These are phyloP conservation scores for Hemaris fuciformis DNA, from an alignment of 2,888 invertebrate genomes.

Conservation along the genomic window DNA sequence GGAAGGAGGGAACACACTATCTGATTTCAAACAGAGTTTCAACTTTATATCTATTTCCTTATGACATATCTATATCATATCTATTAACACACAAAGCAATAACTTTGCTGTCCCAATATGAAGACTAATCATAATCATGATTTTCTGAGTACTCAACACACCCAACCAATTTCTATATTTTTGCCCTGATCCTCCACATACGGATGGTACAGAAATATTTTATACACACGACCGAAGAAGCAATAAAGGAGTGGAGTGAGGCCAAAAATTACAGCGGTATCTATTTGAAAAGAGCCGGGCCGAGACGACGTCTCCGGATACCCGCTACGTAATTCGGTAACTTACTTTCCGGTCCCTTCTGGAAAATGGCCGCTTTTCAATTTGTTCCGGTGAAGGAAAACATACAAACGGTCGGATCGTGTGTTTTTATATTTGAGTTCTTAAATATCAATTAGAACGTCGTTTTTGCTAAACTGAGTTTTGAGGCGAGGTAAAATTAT, in stretches of 20 bases:
- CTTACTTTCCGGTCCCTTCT: slow-evolving; percentile 35
- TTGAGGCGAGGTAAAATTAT: too few species aligned
- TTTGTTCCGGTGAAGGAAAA: slow-evolving; percentile 55
- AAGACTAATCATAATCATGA: too few species aligned
- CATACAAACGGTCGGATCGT: slow-evolving; percentile 41
- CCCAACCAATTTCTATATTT: neutral
- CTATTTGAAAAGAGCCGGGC: slow-evolving; percentile 1
- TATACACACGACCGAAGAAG: neutral
- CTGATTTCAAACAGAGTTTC: too few species aligned
- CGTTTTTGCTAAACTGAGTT: neutral
- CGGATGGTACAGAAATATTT: neutral
- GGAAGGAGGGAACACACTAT: too few species aligned
- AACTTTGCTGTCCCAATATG: too few species aligned
- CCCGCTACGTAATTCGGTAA: slow-evolving; percentile 41
- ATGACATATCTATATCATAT: too few species aligned
- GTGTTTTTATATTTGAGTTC: neutral
- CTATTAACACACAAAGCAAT: too few species aligned
- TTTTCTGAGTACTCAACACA: too few species aligned
- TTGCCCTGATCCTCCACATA: neutral
- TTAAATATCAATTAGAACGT: neutral
- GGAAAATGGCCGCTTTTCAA: slow-evolving; percentile 58
- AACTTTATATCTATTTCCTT: too few species aligned
- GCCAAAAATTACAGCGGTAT: slow-evolving; percentile 6
- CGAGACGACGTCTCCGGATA: neutral
- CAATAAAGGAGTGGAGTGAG: neutral